Evolutionary conservation across 2,888 invertebrate species (phyloP), one percentile per base, ranked within the genome.

Genomic region (Volucella zonaria): DNA sequence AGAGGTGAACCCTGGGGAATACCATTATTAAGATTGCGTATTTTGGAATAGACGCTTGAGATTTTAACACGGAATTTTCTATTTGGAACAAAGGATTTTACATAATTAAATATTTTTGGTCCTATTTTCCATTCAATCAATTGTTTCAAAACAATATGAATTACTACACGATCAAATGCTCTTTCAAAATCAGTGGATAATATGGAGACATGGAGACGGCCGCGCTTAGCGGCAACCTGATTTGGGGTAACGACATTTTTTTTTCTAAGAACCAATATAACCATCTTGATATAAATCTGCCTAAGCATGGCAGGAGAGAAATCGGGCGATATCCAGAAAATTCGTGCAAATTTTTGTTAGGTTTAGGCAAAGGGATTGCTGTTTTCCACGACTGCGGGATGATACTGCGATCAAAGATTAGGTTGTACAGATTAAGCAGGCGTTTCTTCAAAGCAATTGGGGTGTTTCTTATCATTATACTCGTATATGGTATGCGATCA

Each of bases 321-420:
- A 67, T 67, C 18, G 67, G 67, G 23, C 67, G 42, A 67, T 40
- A 67, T 10, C 18, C 42, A 10, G 42, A 42, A 40, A 67, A 38
- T 8, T 43, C 40, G 15, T 38, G 12, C 40, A 18, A n/a, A 43
- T 52, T 11, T 67, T 67, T 52, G 18, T 52, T n/a, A 52, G 67
- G 31, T 43, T 67, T 67, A n/a, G 12, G 52, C 6, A 67, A 15
- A 8, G 67, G 67, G 3, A 67, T 54, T 4, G 67, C 54, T 67
- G 42, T 43, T 54, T 67, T 67, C 43, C 43, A 67, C 12, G 54
- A 40, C 3, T 67, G 67, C 10, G 67, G 54, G 42, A 67, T 67
- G n/a, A 54, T 52, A 52, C 54, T 54, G 52, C 42, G 52, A n/a
- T 1, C n/a, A 23, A 43, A 42, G 12, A 67, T 52, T 18, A 54